A percentile compares a stretch with the other conserved stretches of the same genome.
phyloP scores from a whole-genome alignment of 2,797 vertebrate species.

The Podarcis siculus region DNA sequence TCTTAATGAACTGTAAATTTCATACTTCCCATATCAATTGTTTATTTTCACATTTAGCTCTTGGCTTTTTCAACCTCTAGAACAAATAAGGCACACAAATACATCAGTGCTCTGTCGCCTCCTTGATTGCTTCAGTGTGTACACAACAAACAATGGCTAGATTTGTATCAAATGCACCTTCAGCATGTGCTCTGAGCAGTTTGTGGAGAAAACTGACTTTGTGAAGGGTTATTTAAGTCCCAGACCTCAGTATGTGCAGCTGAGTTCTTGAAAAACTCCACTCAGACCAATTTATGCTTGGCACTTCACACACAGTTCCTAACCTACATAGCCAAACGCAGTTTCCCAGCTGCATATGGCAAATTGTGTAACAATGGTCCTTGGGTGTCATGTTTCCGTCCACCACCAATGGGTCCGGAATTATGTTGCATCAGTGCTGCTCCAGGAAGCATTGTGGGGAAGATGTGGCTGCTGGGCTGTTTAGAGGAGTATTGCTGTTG shows the following conservation, averaged over 20 bases:
- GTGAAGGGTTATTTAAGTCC: not conserved
- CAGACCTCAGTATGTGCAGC: not conserved
- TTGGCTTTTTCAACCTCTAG: not conserved
- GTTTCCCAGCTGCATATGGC: not conserved
- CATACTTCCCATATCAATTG: not conserved
- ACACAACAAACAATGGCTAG: not conserved
- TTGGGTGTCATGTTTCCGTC: not conserved
- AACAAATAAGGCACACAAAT: not conserved
- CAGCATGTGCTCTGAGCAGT: not conserved
- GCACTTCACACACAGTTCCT: not conserved
- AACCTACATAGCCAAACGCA: not conserved
- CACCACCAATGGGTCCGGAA: not conserved
- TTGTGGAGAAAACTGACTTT: not conserved
- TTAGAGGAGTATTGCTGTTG: not conserved
- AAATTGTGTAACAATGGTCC: not conserved
- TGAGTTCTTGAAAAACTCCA: not conserved
- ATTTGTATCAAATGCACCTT: not conserved
- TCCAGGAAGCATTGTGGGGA: not conserved
- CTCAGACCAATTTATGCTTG: not conserved
- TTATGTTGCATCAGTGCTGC: too few species aligned
- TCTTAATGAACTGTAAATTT: conserved; percentile 1
- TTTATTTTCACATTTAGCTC: not conserved
- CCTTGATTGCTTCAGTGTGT: not conserved
- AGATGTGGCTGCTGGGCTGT: not conserved
- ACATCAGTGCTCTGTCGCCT: not conserved